Evolutionary conservation across 1,140 invertebrate species (phyloP).

Genomic region (Dendroctonus ponderosae): DNA sequence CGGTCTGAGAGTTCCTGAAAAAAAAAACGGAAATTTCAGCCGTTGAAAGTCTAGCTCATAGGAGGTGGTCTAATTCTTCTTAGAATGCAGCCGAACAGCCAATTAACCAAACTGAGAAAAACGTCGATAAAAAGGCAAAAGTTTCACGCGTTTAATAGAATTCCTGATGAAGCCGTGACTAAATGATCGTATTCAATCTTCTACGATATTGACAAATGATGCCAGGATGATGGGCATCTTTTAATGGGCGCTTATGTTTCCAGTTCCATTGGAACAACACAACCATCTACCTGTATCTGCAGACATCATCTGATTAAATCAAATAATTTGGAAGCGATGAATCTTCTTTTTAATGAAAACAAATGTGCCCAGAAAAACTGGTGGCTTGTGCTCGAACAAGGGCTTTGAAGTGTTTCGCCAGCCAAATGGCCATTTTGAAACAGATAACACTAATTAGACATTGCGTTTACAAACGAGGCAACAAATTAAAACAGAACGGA

Average conservation of each 20-base stretch:
- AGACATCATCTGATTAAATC: no score
- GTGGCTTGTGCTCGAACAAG: not conserved
- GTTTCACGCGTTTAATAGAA: slow-evolving; percentile 26
- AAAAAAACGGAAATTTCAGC: slow-evolving; percentile 25
- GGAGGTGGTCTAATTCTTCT: slow-evolving; percentile 11
- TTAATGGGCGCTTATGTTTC: not conserved
- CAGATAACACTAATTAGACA: slow-evolving; percentile 12
- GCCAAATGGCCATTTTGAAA: not conserved
- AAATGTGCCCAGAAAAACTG: no score
- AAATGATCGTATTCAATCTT: slow-evolving; percentile 16
- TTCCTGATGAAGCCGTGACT: slow-evolving; percentile 16
- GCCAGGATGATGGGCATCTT: slow-evolving; percentile 14
- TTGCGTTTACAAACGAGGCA: slow-evolving; percentile 11
- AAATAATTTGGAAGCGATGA: no score
- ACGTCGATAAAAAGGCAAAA: slow-evolving; percentile 6
- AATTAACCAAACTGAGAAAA: slow-evolving; percentile 13
- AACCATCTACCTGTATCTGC: no score
- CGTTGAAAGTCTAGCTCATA: not conserved
- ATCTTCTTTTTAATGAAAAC: no score
- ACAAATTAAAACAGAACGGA: slow-evolving; percentile 7
- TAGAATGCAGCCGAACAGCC: slow-evolving; percentile 1
- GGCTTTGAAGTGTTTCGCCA: not conserved
- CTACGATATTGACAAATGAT: slow-evolving; percentile 25
- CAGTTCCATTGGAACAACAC: no score
- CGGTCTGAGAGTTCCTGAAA: slow-evolving; percentile 85